These are phyloP conservation scores for Pedetes capensis DNA, from an alignment of 2,113 vertebrate genomes.

Conservation along the genomic window DNA sequence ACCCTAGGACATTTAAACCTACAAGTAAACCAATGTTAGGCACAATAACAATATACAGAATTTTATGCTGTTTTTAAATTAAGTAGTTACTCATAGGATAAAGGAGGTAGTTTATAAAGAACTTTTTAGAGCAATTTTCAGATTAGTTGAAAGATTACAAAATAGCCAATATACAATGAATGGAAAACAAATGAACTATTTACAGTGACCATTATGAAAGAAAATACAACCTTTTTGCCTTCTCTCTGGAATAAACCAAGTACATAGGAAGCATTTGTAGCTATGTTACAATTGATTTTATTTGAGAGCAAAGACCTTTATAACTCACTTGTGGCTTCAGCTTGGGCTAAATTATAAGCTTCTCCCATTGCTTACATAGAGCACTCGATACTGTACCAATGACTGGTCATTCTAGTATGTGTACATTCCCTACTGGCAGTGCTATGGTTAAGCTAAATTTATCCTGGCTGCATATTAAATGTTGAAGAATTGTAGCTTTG, in stretches of 20 bases:
- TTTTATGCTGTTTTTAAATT: slow-evolving; percentile 10
- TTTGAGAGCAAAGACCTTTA: slow-evolving; percentile 74
- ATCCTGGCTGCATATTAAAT: slow-evolving; percentile 27
- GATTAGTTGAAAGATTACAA: slow-evolving; percentile 12
- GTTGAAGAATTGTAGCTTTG: background rate
- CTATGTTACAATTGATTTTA: slow-evolving; percentile 76
- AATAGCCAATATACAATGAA: background rate
- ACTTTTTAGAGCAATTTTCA: background rate
- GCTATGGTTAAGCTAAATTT: slow-evolving; percentile 40
- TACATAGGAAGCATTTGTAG: slow-evolving; percentile 69
- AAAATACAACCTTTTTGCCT: slow-evolving; percentile 46
- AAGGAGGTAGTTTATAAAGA: background rate
- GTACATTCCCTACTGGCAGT: background rate
- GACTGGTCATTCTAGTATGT: slow-evolving; percentile 27
- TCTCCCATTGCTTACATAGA: slow-evolving; percentile 70
- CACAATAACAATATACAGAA: background rate
- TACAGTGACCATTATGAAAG: background rate
- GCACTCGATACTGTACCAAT: background rate
- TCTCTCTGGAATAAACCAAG: slow-evolving; percentile 73
- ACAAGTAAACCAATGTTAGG: background rate
- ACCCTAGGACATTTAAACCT: background rate
- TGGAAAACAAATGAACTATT: slow-evolving; percentile 11
- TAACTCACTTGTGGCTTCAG: slow-evolving; percentile 72
- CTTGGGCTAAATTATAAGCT: slow-evolving; percentile 69
- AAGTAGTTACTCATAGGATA: background rate